Evolutionary conservation across 2,888 invertebrate genomes (phyloP), one percentile per base, ranked within the genome.

Genomic region (Melanchra persicariae): DNA sequence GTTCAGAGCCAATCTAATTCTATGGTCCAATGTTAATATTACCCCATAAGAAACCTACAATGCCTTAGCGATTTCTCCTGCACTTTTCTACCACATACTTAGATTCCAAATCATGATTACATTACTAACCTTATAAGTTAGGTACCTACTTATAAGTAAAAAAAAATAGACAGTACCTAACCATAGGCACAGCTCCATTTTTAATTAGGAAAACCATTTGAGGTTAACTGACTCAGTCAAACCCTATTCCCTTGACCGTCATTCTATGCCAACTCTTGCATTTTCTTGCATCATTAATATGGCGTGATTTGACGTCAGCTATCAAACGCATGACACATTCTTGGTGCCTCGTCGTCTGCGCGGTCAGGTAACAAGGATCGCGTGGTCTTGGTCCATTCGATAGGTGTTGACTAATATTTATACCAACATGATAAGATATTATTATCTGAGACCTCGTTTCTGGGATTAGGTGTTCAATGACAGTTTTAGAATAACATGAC

Each of bases 311-410:
- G 66, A 77, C 81, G 81, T 79, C 72, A 61, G 2, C 57, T 9
- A 10, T 26, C 30, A 52, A 54, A 45, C 60, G 59, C 52, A 54
- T 79, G 77, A 81, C 79, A 59, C 72, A 77, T 49, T 45, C 22
- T 47, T 22, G 81, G 81, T 61, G 79, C 77, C 77, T 63, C 37
- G 34, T 22, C 9, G 79, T 81, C 81, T 79, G 60, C 34, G 51
- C 59, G 51, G 43, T 52, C 60, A 24, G 62, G 40, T 61, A 59
- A 40, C 7, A 49, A 45, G 24, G 30, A 15, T 24, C n/a, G 34
- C 9, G 7, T 7, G 4, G 7, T n/a, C 52, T 24, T 4, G 1
- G n/a, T 19, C 10, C 54, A 47, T 6, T 55, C 24, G 40, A 22
- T 43, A 66, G 58, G 52, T 45, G 37, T 61, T 60, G 66, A 61